phyloP scores from a whole-genome alignment of 2,888 invertebrate species.

The Micoletzkya japonica region DNA sequence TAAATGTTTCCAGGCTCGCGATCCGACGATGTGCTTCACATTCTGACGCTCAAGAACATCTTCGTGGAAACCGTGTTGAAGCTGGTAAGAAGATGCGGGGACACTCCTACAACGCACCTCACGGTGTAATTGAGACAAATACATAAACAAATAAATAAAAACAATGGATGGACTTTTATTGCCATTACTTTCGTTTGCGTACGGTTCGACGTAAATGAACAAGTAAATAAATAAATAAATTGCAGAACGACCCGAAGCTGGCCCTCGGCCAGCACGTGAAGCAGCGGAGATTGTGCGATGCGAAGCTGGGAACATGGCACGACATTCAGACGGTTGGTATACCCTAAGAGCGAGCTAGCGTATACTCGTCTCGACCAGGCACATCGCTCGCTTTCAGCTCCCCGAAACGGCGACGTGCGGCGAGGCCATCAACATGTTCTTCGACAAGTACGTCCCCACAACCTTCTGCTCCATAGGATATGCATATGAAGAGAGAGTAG shows the following conservation, averaged over 20 bases:
- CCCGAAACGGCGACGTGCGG: conserved; percentile 30
- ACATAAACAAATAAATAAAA: too few species aligned
- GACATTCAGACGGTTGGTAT: conserved; percentile 46
- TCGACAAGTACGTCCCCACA: conserved; percentile 38
- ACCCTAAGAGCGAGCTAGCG: neutral
- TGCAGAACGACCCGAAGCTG: conserved; percentile 52
- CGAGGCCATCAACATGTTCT: conserved; percentile 46
- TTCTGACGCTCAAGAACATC: conserved; percentile 52
- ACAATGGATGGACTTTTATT: too few species aligned
- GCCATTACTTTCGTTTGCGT: too few species aligned
- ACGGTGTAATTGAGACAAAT: too few species aligned
- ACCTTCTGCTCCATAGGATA: too few species aligned
- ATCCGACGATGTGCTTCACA: conserved; percentile 49
- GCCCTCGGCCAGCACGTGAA: conserved; percentile 51
- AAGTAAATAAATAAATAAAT: too few species aligned
- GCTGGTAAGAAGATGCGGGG: conserved; percentile 39
- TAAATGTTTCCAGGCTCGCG: conserved; percentile 41
- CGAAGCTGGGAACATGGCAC: conserved; percentile 55
- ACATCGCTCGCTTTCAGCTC: conserved; percentile 3
- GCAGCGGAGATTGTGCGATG: conserved; percentile 47
- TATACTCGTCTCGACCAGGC: neutral
- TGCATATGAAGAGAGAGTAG: too few species aligned
- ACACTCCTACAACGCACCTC: too few species aligned
- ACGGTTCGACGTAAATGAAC: too few species aligned
- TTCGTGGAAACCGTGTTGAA: conserved; percentile 55